Conservation (phyloP, 2,888 invertebrate genomes). For the Brachyptera putata region DNA sequence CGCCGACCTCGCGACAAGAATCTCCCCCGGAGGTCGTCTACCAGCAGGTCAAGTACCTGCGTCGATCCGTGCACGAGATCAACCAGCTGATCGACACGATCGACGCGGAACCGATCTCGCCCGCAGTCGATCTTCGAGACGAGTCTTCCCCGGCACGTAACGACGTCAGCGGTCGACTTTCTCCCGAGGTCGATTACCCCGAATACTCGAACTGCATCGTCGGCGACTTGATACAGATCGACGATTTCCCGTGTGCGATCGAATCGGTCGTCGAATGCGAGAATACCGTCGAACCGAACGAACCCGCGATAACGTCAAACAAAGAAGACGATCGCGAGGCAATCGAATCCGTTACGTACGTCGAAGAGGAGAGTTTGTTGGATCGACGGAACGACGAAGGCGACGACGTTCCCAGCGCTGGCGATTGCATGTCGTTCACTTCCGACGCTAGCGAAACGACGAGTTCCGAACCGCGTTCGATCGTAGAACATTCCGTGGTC, state of each 20-base stretch:
- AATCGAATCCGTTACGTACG: background rate
- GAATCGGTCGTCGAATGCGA: background rate
- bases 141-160: no score
- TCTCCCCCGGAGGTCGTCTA: slow-evolving; percentile 52
- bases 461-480: background rate
- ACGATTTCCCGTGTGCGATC: background rate
- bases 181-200: background rate
- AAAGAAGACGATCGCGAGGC: no score
- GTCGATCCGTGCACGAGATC: slow-evolving; percentile 68
- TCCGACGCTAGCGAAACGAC: background rate
- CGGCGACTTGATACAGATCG: background rate
- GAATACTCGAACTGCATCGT: background rate
- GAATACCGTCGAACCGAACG: background rate
- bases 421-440: background rate
- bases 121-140: no score
- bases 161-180: no score
- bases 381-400: no score
- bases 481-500: no score
- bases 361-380: background rate
- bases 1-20: background rate
- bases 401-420: no score
- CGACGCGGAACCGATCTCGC: background rate
- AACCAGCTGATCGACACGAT: slow-evolving; percentile 54
- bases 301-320: background rate
- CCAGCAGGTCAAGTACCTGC: slow-evolving; percentile 71